Conservation (phyloP, 2,113 vertebrate species). For the Rafetus swinhoei region DNA sequence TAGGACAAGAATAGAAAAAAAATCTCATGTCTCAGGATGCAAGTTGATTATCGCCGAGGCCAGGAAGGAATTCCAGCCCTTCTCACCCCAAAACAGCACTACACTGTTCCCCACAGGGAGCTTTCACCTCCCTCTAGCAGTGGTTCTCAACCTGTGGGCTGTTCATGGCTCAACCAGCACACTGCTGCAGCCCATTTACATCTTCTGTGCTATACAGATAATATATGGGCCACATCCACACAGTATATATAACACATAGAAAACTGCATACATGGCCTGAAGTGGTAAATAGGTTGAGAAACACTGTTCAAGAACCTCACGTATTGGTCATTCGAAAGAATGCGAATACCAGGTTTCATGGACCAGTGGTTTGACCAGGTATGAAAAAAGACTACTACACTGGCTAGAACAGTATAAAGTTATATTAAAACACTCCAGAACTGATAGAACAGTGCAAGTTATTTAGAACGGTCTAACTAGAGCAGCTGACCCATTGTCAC, state of each 20-base stretch:
- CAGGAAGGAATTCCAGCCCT: background rate
- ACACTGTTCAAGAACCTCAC: background rate
- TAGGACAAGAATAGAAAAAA: background rate
- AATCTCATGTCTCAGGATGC: background rate
- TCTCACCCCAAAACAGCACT: background rate
- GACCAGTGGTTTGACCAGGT: background rate
- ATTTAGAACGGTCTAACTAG: background rate
- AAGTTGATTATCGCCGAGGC: background rate
- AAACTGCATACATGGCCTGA: too few species aligned
- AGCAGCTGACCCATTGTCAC: background rate
- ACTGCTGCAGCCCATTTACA: too few species aligned
- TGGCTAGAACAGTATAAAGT: background rate
- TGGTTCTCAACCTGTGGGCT: too few species aligned
- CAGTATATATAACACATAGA: too few species aligned
- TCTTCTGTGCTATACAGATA: too few species aligned
- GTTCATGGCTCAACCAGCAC: too few species aligned
- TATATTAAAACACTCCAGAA: background rate
- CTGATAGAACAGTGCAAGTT: background rate
- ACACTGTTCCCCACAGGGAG: background rate
- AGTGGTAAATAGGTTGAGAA: too few species aligned
- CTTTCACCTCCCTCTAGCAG: background rate
- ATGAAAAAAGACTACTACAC: background rate
- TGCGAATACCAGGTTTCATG: background rate
- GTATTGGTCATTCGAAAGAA: background rate
- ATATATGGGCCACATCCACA: too few species aligned